Percentiles rank a stretch among this genome's conserved stretches.
These are phyloP conservation scores for Calliopum simillimum DNA, from an alignment of 2,888 invertebrate genomes.

Conservation along the genomic window DNA sequence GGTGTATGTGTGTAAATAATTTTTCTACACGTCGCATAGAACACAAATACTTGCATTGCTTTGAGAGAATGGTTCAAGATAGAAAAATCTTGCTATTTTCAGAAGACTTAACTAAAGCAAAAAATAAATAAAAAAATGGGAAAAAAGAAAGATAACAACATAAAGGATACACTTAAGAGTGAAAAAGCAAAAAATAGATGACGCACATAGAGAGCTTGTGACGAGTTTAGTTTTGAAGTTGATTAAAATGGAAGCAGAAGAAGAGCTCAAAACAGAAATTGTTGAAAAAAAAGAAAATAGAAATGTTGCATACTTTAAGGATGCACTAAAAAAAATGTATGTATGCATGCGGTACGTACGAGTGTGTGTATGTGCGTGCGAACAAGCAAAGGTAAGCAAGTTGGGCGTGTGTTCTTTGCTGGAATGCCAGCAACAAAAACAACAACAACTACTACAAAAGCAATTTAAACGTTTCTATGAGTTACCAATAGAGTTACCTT, in stretches of 20 bases:
- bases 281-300: neutral
- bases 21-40: too few relatives aligned
- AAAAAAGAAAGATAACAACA: neutral
- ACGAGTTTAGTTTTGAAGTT: slow-evolving; percentile 6
- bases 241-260: slow-evolving; percentile 1
- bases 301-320: slow-evolving; percentile 1
- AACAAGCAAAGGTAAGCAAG: neutral
- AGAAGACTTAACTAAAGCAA: too few relatives aligned
- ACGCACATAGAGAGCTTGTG: neutral
- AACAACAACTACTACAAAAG: slow-evolving; percentile 5
- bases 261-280: neutral
- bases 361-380: too few relatives aligned
- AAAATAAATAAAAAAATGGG: too few relatives aligned
- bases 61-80: too few relatives aligned
- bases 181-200: neutral
- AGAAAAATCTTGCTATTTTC: too few relatives aligned
- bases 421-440: neutral
- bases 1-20: too few relatives aligned
- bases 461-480: slow-evolving; percentile 1
- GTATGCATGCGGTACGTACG: neutral
- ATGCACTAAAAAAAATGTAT: neutral
- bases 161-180: neutral
- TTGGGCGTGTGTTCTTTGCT: neutral
- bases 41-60: too few relatives aligned
- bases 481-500: neutral